Percentiles rank a stretch among this genome's conserved stretches.
Conservation (phyloP, 2,797 vertebrate genomes). For the Aphelocoma californica region DNA sequence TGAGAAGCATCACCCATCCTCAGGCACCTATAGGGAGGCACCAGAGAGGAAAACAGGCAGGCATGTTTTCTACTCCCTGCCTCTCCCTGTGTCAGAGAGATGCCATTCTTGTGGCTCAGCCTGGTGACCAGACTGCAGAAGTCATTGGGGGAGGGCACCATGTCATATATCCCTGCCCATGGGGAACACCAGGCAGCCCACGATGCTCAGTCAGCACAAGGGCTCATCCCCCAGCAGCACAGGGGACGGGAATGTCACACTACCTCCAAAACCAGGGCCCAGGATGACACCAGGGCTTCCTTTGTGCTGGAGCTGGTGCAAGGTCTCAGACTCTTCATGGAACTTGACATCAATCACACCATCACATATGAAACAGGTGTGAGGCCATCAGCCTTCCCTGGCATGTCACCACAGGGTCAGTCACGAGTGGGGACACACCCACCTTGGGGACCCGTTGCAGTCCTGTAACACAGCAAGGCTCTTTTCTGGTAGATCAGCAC, state of each 20-base stretch:
- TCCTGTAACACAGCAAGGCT: not conserved
- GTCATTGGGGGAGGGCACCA: not conserved
- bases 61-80: not conserved
- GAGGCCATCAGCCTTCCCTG: not conserved
- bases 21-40: not conserved
- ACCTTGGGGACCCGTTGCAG: not conserved
- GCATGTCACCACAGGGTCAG: rapidly evolving
- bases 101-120: not conserved
- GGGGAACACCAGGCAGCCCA: not conserved
- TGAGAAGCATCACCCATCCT: not conserved
- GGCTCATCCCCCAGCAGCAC: not conserved
- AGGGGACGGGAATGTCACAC: not conserved
- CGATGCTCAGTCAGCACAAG: rapidly evolving
- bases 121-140: not conserved
- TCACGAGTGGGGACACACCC: not conserved
- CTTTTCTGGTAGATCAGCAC: not conserved
- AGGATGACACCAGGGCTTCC: not conserved
- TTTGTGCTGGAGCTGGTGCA: not conserved
- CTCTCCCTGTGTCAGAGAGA: not conserved
- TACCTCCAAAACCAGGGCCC: not conserved
- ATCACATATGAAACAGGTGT: not conserved
- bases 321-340: not conserved
- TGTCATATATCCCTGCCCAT: rapidly evolving
- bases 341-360: not conserved
- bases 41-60: not conserved